A percentile compares a stretch with the other conserved stretches of the same genome.
phyloP scores from a whole-genome alignment of 2,888 invertebrate species.

The Drosophila imparisetae region DNA sequence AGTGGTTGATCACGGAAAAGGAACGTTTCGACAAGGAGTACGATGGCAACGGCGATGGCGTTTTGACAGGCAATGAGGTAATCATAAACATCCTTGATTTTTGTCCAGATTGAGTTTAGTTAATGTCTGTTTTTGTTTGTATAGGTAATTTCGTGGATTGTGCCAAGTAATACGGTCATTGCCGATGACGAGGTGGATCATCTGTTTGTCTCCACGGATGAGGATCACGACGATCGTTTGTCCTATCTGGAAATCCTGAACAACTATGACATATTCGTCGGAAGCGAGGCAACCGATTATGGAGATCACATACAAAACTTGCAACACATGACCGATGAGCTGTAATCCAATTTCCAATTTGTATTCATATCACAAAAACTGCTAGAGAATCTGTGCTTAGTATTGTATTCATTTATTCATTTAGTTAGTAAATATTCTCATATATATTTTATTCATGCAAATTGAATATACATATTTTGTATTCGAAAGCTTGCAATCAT shows the following conservation, averaged over 20 bases:
- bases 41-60: constrained; percentile 93
- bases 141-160: constrained; percentile 92
- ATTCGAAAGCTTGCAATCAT: constrained; percentile 22
- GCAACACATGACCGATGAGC: constrained; percentile 92
- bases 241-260: constrained; percentile 92
- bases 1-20: constrained; percentile 90
- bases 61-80: constrained; percentile 89
- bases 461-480: constrained; percentile 21
- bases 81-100: not conserved
- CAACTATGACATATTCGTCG: constrained; percentile 95
- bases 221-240: constrained; percentile 92
- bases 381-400: constrained; percentile 54
- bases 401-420: constrained; percentile 53
- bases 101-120: not conserved
- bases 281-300: constrained; percentile 95
- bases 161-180: constrained; percentile 95
- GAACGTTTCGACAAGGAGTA: constrained; percentile 94
- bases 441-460: constrained; percentile 53
- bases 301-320: constrained; percentile 93
- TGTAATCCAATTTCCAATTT: constrained; percentile 85
- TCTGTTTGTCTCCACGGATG: constrained; percentile 93
- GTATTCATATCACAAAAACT: constrained; percentile 24
- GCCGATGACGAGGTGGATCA: constrained; percentile 96
- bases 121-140: not conserved
- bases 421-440: constrained; percentile 59